phyloP scores from a whole-genome alignment of 2,888 invertebrate species.

The Alentia gelatinosa region DNA sequence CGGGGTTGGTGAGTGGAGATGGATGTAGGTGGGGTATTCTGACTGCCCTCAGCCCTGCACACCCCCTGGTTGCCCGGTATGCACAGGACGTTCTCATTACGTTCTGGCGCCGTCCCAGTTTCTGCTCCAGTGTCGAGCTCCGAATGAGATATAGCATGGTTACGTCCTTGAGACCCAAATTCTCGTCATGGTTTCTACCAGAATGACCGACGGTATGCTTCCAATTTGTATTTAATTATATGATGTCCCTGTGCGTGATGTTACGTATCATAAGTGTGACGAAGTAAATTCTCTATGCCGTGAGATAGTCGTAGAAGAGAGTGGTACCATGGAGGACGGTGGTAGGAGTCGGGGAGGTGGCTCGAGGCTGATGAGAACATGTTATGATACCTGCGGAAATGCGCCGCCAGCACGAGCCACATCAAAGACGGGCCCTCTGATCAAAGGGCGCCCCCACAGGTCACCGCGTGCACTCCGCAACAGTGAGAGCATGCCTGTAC shows the following conservation, averaged over 20 bases:
- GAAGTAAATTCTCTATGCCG: no score
- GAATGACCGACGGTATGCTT: no score
- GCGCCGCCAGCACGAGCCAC: slow-evolving; percentile 8
- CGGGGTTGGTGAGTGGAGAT: background rate
- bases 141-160: no score
- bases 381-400: slow-evolving; percentile 10
- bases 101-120: no score
- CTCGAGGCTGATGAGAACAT: background rate
- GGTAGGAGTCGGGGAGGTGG: background rate
- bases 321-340: no score
- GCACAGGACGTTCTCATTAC: slow-evolving; percentile 2
- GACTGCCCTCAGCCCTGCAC: slow-evolving; percentile 15
- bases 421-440: background rate
- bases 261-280: no score
- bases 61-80: background rate
- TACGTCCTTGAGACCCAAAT: no score
- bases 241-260: no score
- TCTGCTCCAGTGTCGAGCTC: no score
- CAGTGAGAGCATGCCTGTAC: background rate
- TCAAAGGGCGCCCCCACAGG: background rate
- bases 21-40: background rate
- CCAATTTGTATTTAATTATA: no score
- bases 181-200: no score
- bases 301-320: no score
- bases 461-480: background rate